phyloP scores from a whole-genome alignment of 2,888 invertebrate species.

The Acleris cristana region DNA sequence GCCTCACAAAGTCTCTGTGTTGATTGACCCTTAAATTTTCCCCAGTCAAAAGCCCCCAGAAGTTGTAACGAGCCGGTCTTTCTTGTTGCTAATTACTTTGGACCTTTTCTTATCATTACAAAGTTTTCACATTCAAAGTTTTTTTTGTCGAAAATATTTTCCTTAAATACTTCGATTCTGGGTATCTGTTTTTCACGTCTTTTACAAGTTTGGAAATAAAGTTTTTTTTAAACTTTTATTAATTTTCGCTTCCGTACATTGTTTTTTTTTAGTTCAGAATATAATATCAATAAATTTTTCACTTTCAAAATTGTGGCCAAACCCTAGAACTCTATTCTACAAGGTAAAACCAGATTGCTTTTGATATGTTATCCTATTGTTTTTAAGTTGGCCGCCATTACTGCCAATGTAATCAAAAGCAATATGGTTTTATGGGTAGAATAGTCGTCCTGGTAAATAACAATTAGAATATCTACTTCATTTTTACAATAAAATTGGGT shows the following conservation, averaged over 20 bases:
- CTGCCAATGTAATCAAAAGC: no score
- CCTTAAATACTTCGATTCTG: slow-evolving; percentile 27
- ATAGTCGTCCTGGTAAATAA: no score
- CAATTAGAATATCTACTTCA: no score
- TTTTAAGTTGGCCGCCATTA: no score
- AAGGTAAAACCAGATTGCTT: no score
- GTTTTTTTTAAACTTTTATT: background rate
- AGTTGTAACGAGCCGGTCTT: slow-evolving; percentile 42
- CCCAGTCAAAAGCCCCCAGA: slow-evolving; percentile 43
- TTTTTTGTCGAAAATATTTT: slow-evolving; percentile 34
- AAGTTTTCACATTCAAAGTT: slow-evolving; percentile 41
- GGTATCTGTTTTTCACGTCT: slow-evolving; percentile 2
- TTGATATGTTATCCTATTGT: no score
- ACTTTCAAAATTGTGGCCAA: no score
- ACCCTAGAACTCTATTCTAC: no score
- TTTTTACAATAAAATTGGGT: no score
- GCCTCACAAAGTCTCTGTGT: slow-evolving; percentile 19
- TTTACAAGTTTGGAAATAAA: background rate
- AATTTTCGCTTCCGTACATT: background rate
- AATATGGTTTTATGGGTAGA: no score
- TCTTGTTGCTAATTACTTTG: slow-evolving; percentile 46
- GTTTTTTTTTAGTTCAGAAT: no score
- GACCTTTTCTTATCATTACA: slow-evolving; percentile 43
- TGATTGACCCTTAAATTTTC: slow-evolving; percentile 48
- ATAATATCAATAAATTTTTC: no score